Evolutionary conservation across 2,797 vertebrate species (phyloP).

Genomic region (Chelonia mydas): DNA sequence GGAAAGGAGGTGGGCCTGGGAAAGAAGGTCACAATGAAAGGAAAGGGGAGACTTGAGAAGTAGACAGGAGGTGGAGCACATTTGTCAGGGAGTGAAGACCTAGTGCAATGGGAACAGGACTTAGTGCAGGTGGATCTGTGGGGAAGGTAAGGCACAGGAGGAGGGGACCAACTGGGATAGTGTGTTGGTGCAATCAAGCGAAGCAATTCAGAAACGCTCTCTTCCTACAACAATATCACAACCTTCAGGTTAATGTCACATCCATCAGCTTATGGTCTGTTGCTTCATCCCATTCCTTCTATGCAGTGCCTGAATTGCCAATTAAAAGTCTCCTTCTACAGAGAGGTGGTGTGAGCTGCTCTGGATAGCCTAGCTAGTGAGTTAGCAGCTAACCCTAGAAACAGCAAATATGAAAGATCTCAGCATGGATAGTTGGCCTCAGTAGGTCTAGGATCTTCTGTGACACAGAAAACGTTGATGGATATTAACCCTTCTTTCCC

Average conservation of each 20-base stretch:
- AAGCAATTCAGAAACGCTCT: not conserved
- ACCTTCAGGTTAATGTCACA: accelerated
- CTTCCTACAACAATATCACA: not conserved
- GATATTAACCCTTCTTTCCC: not conserved
- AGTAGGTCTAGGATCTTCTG: not conserved
- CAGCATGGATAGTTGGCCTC: not conserved
- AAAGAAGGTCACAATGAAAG: not conserved
- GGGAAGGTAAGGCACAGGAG: not conserved
- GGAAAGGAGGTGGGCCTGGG: not conserved
- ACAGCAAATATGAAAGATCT: not conserved
- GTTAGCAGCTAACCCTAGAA: not conserved
- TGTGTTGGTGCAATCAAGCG: not conserved
- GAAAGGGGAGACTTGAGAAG: not conserved
- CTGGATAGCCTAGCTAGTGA: not conserved
- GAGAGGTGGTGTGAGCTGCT: not conserved
- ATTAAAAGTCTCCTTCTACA: not conserved
- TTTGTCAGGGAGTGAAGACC: not conserved
- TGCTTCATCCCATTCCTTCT: not conserved
- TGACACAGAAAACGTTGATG: not conserved
- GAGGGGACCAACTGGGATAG: not conserved
- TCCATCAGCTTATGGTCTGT: not conserved
- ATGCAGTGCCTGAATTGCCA: not conserved
- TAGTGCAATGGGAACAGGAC: not conserved
- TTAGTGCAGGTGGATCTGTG: not conserved
- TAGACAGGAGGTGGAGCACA: not conserved